Conservation (phyloP, 2,888 invertebrate genomes). For the Drosophila anomalata region DNA sequence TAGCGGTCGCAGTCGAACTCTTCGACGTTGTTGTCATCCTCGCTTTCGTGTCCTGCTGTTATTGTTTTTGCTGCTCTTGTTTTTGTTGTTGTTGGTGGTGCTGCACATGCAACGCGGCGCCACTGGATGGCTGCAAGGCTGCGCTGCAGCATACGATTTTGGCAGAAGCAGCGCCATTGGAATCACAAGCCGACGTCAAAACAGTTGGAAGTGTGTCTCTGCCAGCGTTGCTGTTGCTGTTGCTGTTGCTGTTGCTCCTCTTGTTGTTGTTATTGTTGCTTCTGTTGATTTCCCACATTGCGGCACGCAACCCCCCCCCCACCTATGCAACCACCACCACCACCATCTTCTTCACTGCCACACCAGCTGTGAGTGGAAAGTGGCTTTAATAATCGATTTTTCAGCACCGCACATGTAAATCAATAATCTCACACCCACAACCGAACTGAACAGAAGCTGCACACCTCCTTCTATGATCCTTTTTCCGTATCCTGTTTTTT, state of each 20-base stretch:
- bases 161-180: constrained; percentile 62
- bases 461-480: constrained; percentile 53
- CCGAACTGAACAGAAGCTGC: constrained; percentile 6
- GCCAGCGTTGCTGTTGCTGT: constrained; percentile 37
- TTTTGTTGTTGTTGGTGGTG: constrained; percentile 51
- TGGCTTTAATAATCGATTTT: constrained; percentile 77
- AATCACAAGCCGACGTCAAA: constrained; percentile 69
- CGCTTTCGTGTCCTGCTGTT: constrained; percentile 49
- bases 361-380: constrained; percentile 64
- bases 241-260: constrained; percentile 14
- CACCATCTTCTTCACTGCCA: constrained; percentile 40
- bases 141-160: constrained; percentile 46
- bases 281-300: constrained; percentile 67
- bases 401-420: constrained; percentile 61
- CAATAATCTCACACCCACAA: constrained; percentile 37
- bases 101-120: constrained; percentile 70
- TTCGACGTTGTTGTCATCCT: constrained; percentile 42
- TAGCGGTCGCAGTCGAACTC: constrained; percentile 13
- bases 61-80: constrained; percentile 39
- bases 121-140: constrained; percentile 69
- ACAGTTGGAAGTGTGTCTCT: constrained; percentile 81
- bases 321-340: constrained; percentile 55
- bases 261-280: constrained; percentile 30
- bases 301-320: constrained; percentile 75
- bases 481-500: constrained; percentile 1